Conservation (phyloP, 2,888 invertebrate genomes). For the Alcis repandata region DNA sequence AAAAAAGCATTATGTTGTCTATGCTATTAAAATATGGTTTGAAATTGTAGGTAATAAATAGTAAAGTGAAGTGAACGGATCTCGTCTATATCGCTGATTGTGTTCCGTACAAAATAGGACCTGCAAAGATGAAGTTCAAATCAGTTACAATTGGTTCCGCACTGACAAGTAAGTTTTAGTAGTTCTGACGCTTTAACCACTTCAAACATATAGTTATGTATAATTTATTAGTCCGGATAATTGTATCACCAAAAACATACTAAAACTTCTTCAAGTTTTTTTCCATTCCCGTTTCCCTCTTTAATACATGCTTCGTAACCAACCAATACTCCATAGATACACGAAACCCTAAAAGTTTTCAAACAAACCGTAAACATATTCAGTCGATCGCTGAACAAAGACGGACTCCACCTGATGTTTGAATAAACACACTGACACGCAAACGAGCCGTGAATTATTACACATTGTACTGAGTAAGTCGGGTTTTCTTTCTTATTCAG, state of each 20-base stretch:
- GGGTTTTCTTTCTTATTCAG: neutral
- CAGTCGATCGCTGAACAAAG: conserved; percentile 18
- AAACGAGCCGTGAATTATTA: conserved; percentile 13
- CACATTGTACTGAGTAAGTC: neutral
- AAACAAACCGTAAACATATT: conserved; percentile 16
- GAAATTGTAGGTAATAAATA: neutral
- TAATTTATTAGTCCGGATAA: no score
- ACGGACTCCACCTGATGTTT: conserved; percentile 26
- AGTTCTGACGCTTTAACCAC: no score
- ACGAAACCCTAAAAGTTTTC: neutral
- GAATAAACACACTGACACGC: conserved; percentile 16
- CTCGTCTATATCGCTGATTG: neutral
- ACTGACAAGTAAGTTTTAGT: no score
- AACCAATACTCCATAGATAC: neutral
- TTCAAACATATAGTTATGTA: no score
- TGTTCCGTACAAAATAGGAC: neutral
- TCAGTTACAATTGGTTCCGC: no score
- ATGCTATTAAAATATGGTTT: neutral
- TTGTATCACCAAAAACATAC: no score
- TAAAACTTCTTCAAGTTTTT: no score
- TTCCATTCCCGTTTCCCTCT: no score
- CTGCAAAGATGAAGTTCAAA: no score
- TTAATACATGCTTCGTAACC: no score
- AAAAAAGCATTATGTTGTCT: neutral
- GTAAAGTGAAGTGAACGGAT: neutral